Evolutionary conservation across 2,797 vertebrate genomes (phyloP).

Genomic region (Cetoscarus ocellatus): DNA sequence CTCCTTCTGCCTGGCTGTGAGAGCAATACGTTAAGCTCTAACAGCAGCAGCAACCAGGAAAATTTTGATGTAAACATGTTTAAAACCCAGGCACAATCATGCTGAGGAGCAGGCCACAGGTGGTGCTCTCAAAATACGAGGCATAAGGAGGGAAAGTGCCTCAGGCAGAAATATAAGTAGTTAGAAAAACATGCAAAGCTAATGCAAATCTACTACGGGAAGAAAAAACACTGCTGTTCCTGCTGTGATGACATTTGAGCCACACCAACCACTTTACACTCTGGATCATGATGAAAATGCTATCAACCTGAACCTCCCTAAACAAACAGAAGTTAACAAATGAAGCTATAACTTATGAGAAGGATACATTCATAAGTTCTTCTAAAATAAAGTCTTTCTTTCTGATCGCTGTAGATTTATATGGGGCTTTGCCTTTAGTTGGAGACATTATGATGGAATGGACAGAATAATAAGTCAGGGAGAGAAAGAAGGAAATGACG

Average conservation of each 20-base stretch:
- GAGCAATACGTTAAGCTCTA: constrained; percentile 57
- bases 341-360: not conserved
- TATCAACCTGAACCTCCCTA: not conserved
- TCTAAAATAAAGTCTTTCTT: too few relatives aligned
- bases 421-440: too few relatives aligned
- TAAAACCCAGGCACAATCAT: constrained; percentile 38
- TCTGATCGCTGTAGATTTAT: too few relatives aligned
- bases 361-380: not conserved
- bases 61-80: not conserved
- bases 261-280: constrained; percentile 1
- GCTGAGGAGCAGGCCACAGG: constrained; percentile 21
- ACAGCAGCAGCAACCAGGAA: constrained; percentile 29
- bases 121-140: not conserved
- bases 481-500: too few relatives aligned
- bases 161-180: not conserved
- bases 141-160: not conserved
- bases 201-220: constrained; percentile 14
- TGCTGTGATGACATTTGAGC: not conserved
- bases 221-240: not conserved
- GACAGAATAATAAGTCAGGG: too few relatives aligned
- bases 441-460: too few relatives aligned
- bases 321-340: not conserved
- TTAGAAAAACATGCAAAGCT: constrained; percentile 41
- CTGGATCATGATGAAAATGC: not conserved
- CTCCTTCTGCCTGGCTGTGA: constrained; percentile 67